Conservation (phyloP, 2,113 vertebrate species). For the Oxyura jamaicensis region DNA sequence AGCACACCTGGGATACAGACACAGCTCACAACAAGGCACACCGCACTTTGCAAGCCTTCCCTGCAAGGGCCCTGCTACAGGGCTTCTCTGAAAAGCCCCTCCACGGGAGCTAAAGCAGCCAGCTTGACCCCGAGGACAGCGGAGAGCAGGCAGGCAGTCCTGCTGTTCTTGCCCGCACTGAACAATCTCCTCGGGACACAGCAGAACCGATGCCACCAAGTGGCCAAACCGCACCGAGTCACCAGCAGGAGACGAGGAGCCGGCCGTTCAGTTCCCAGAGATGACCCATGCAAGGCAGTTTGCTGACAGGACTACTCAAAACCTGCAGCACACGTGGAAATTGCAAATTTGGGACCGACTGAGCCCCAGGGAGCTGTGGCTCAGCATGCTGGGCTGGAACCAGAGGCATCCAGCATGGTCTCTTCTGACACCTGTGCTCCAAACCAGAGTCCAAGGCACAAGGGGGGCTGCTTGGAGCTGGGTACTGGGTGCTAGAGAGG, state of each 20-base stretch:
- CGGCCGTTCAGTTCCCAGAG: neutral
- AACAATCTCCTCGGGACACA: neutral
- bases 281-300: rapidly evolving
- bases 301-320: neutral
- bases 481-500: neutral
- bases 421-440: neutral
- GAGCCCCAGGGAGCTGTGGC: neutral
- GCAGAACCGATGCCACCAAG: neutral
- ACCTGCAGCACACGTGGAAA: neutral
- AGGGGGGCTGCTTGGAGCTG: neutral
- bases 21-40: neutral
- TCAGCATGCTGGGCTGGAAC: neutral
- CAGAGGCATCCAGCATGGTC: neutral
- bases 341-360: neutral
- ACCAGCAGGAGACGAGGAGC: neutral
- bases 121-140: neutral
- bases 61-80: neutral
- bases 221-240: neutral
- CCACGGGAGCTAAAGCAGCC: neutral
- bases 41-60: neutral
- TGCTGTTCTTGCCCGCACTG: neutral
- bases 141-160: neutral
- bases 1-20: constrained; percentile 86
- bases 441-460: neutral
- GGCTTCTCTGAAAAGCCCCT: neutral